Percentiles rank a stretch among this genome's conserved stretches.
Conservation (phyloP, 1,140 invertebrate genomes). For the Pinna nobilis region DNA sequence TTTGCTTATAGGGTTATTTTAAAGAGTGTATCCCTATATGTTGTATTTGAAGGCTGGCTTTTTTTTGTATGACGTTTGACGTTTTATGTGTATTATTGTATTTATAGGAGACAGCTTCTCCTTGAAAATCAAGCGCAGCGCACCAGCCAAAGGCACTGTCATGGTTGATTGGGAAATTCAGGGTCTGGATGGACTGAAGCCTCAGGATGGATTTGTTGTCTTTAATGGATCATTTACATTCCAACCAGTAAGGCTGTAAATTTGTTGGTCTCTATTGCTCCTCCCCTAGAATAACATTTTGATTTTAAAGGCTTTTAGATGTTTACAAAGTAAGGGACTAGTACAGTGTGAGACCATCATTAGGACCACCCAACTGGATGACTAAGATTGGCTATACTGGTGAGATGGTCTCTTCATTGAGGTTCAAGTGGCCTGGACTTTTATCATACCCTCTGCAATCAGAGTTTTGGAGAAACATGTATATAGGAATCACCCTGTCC, state of each 20-base stretch:
- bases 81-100: conserved; percentile 2
- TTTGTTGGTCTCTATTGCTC: background rate
- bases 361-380: too few relatives aligned
- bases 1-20: too few relatives aligned
- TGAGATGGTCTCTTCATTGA: too few relatives aligned
- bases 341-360: too few relatives aligned
- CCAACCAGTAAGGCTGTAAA: conserved; percentile 58
- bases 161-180: conserved; percentile 62
- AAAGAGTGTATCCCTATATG: background rate
- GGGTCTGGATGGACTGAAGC: conserved; percentile 51
- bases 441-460: too few relatives aligned
- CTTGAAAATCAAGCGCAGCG: conserved; percentile 51
- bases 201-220: conserved; percentile 49
- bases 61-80: too few relatives aligned
- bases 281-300: background rate
- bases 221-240: conserved; percentile 57
- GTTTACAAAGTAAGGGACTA: too few relatives aligned
- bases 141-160: conserved; percentile 59
- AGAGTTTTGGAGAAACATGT: too few relatives aligned
- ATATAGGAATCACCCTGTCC: too few relatives aligned
- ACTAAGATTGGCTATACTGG: too few relatives aligned
- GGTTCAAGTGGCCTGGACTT: too few relatives aligned
- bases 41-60: background rate
- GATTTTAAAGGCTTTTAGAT: too few relatives aligned
- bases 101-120: conserved; percentile 54